Base-by-base conservation (phyloP, 2,888 invertebrate species). In the Tuberolachnus salignus region DNA sequence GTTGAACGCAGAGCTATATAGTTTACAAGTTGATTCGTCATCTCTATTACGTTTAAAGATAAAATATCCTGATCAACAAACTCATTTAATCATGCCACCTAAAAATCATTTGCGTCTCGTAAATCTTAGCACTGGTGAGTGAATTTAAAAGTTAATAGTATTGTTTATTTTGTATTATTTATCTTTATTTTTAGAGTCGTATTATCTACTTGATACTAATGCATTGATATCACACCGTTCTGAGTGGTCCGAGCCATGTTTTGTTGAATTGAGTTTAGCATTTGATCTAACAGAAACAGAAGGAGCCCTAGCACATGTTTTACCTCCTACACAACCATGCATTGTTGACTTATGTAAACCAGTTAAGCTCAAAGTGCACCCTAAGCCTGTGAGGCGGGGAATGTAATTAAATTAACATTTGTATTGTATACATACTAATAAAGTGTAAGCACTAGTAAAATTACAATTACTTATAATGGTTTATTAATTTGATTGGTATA, bases 151-250 rank as follows among this genome's bases (percentile, higher is more conserved):
- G 13, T 55, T 21, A 21, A 57, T 44, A 55, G 26, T 9, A 16
- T 16, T 71, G 4, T 34, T 53, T 69, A 4, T 11, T 34, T 19
- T 23, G 57, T 64, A 61, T 23, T 64, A n/a, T n/a, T n/a, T n/a
- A n/a, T 49, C 42, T 46, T 55, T 34, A 16, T 51, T 73, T 73
- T 49, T 51, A 51, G 67, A 75, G 10, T 26, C 69, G 67, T 81
- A 67, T 67, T 87, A 90, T 82, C 88, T 95, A 16, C 87, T 98
- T 26, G 88, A 94, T 46, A 95, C 97, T 0, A 94, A 93, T 1
- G 94, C 97, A 14, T 87, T 96, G 59, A 88, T 98, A 34, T 97
- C 97, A 0, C 95, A 95, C 86, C 93, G 93, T 83, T 94, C 95
- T 23, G 78, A 78, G 4, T 95, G 95, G 95, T 94, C 94, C 80